Conservation (phyloP, 2,888 invertebrate genomes). For the Zaprionus obscuricornis region DNA sequence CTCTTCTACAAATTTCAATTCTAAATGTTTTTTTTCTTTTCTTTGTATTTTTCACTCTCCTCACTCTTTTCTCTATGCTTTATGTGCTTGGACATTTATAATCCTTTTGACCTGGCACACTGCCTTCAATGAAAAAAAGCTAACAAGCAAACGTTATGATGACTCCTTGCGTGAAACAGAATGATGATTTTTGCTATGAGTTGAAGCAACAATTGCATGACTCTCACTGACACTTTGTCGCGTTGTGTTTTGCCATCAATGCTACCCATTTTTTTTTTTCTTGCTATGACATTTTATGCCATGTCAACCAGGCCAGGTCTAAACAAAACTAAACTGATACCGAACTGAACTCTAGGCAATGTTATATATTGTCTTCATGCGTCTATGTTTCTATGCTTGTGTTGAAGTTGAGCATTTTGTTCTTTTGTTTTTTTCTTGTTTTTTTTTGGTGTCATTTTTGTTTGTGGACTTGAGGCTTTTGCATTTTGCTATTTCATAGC, state of each 20-base stretch:
- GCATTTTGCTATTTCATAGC: constrained; percentile 58
- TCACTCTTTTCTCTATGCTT: no score
- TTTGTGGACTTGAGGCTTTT: constrained; percentile 51
- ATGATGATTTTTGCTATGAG: constrained; percentile 6
- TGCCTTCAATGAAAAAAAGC: constrained; percentile 57
- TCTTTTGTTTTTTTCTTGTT: constrained; percentile 12
- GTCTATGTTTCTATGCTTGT: no score
- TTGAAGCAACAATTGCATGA: constrained; percentile 9
- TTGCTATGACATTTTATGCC: constrained; percentile 40
- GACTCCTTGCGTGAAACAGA: background rate
- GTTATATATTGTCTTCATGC: constrained; percentile 24
- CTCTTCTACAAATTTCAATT: no score
- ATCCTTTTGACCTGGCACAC: constrained; percentile 51
- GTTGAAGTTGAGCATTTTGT: constrained; percentile 20
- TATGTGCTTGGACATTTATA: constrained; percentile 51
- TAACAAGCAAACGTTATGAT: constrained; percentile 46
- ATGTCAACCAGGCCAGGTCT: constrained; percentile 31
- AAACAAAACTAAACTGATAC: no score
- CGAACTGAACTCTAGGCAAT: no score
- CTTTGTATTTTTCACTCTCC: constrained; percentile 25
- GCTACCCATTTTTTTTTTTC: constrained; percentile 10
- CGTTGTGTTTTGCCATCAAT: constrained; percentile 12
- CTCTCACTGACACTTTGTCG: constrained; percentile 33
- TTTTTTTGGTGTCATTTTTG: constrained; percentile 33
- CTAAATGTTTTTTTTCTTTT: constrained; percentile 30